A percentile compares a stretch with the other conserved stretches of the same genome.
phyloP scores from a whole-genome alignment of 1,140 invertebrate species.

The Bradysia coprophila region DNA sequence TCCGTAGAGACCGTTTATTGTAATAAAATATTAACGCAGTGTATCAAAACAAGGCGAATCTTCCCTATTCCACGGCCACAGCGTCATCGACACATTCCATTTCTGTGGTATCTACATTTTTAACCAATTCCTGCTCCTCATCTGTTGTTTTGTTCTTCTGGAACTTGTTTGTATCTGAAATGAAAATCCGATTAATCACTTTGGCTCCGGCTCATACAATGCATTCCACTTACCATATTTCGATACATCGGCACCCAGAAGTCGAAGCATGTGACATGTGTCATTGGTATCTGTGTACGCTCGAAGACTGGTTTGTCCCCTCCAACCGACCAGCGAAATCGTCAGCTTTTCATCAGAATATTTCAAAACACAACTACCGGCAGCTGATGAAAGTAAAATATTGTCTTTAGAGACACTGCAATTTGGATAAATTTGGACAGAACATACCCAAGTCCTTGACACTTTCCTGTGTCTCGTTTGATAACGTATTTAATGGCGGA shows the following conservation, averaged over 20 bases:
- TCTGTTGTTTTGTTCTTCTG: constrained; percentile 15
- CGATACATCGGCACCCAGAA: constrained; percentile 65
- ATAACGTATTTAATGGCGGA: constrained; percentile 42
- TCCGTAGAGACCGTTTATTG: too few species aligned
- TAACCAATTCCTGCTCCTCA: background rate
- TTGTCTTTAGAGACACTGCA: constrained; percentile 2
- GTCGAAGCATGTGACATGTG: constrained; percentile 64
- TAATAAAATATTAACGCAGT: too few species aligned
- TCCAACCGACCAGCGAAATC: constrained; percentile 69
- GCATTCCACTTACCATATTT: constrained; percentile 41
- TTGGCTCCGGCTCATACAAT: background rate
- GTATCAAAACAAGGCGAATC: too few species aligned
- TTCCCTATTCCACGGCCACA: too few species aligned
- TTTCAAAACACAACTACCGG: constrained; percentile 57
- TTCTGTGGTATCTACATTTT: constrained; percentile 1
- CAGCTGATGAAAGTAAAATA: constrained; percentile 26
- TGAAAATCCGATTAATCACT: constrained; percentile 6
- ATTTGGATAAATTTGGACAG: constrained; percentile 6
- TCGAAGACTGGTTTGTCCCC: constrained; percentile 66
- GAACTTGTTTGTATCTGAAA: constrained; percentile 27
- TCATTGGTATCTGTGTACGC: constrained; percentile 71
- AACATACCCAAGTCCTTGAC: constrained; percentile 41
- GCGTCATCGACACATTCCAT: background rate
- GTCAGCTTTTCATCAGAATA: constrained; percentile 35
- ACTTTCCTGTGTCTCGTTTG: constrained; percentile 37